phyloP scores from a whole-genome alignment of 92 coral and sea anemone genomes.

The Blastomussa wellsi region DNA sequence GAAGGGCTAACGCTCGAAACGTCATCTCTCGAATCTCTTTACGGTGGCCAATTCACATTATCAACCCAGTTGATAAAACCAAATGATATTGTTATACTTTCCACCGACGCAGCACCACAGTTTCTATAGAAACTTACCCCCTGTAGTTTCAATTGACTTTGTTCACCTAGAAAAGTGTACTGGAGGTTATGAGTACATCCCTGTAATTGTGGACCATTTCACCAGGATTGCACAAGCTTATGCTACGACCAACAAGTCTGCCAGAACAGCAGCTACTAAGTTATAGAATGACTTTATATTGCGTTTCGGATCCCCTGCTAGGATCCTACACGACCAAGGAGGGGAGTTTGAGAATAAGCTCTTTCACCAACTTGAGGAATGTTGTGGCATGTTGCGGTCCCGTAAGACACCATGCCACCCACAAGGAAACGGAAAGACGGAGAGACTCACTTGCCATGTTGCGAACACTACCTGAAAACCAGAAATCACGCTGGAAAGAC shows the following conservation, averaged over 20 bases:
- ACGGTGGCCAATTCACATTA: too few species aligned
- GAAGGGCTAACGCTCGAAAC: too few species aligned
- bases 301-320: neutral
- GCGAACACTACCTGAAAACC: conserved; percentile 28
- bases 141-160: conserved; percentile 35
- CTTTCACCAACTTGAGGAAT: conserved; percentile 31
- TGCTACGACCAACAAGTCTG: conserved; percentile 40
- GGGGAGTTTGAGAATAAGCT: neutral
- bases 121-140: too few species aligned
- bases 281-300: neutral
- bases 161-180: conserved; percentile 30
- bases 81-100: too few species aligned
- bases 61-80: too few species aligned
- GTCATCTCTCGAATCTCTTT: too few species aligned
- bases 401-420: conserved; percentile 13
- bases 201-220: conserved; percentile 23
- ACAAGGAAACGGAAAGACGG: conserved; percentile 14
- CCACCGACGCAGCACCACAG: too few species aligned
- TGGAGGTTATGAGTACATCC: conserved; percentile 26
- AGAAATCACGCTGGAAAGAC: conserved; percentile 37
- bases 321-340: neutral
- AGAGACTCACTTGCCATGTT: conserved; percentile 21
- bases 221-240: conserved; percentile 36
- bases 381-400: conserved; percentile 24
- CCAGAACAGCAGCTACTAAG: neutral